phyloP scores from a whole-genome alignment of 2,888 invertebrate species.

The Ophioninae sp. region DNA sequence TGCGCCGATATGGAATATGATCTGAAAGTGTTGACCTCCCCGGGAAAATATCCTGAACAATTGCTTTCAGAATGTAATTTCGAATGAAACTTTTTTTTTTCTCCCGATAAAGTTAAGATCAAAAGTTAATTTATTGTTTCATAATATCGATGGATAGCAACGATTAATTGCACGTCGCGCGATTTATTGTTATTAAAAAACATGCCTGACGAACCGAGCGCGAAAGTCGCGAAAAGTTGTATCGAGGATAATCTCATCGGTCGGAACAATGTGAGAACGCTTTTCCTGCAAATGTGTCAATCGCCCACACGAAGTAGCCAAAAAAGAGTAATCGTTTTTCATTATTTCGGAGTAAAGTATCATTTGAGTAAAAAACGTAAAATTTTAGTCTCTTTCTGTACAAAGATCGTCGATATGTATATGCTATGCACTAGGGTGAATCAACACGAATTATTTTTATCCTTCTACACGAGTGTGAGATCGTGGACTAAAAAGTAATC shows the following conservation, averaged over 20 bases:
- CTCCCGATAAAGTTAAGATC: not conserved
- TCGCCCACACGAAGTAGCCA: not conserved
- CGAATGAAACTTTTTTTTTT: not conserved
- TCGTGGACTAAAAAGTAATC: too few species aligned
- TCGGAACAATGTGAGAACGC: not conserved
- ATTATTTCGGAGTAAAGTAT: not conserved
- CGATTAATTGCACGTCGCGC: too few species aligned
- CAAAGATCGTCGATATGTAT: not conserved
- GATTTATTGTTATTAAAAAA: too few species aligned
- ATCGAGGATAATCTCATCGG: not conserved
- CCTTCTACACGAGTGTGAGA: too few species aligned
- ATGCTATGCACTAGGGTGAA: too few species aligned
- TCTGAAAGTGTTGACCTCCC: not conserved
- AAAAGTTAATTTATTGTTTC: not conserved
- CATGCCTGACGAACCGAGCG: not conserved
- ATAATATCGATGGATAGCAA: not conserved
- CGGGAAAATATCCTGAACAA: not conserved
- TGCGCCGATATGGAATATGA: not conserved
- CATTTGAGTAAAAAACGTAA: not conserved
- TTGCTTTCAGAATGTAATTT: not conserved
- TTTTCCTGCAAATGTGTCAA: constrained; percentile 1
- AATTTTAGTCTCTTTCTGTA: not conserved
- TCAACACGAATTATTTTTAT: too few species aligned
- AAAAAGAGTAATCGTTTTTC: not conserved
- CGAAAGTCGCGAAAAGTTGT: not conserved